A percentile compares a stretch with the other conserved stretches of the same genome.
Conservation (phyloP, 2,797 vertebrate genomes). For the Chrosomus eos region DNA sequence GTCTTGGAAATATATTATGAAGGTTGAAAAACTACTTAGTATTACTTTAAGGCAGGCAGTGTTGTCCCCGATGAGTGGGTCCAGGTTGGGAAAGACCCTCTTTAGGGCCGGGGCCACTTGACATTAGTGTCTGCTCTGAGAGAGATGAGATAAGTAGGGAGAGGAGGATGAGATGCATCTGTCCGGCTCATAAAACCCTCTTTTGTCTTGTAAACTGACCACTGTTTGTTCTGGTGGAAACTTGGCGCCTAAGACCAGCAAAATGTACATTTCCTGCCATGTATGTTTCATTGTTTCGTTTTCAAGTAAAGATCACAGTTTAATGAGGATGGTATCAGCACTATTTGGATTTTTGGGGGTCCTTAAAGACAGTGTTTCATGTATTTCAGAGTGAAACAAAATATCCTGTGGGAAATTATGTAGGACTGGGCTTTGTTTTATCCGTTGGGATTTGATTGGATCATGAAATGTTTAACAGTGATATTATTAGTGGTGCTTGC, state of each 20-base stretch:
- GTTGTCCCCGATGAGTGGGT: not conserved
- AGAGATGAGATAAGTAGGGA: conserved; percentile 55
- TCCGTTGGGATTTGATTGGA: not conserved
- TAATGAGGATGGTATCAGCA: not conserved
- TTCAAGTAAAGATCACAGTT: not conserved
- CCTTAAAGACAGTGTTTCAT: not conserved
- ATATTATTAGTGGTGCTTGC: not conserved
- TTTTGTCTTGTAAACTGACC: conserved; percentile 63
- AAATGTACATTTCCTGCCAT: conserved; percentile 42
- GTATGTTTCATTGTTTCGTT: conserved; percentile 28
- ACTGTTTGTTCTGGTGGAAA: conserved; percentile 58
- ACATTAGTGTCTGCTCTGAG: conserved; percentile 48
- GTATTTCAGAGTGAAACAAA: not conserved
- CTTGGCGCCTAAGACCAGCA: conserved; percentile 41
- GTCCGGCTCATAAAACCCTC: conserved; percentile 57
- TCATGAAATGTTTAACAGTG: not conserved
- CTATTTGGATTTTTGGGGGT: not conserved
- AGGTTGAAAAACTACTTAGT: too few relatives aligned
- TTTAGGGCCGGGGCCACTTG: conserved; percentile 37
- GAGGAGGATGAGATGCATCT: conserved; percentile 53
- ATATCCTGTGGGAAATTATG: not conserved
- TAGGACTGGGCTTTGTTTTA: not conserved
- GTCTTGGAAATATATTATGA: too few relatives aligned
- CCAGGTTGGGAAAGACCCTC: not conserved
- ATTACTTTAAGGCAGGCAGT: not conserved